Evolutionary conservation across 2,113 vertebrate genomes (phyloP).

Genomic region (Phyllopteryx taeniolatus): DNA sequence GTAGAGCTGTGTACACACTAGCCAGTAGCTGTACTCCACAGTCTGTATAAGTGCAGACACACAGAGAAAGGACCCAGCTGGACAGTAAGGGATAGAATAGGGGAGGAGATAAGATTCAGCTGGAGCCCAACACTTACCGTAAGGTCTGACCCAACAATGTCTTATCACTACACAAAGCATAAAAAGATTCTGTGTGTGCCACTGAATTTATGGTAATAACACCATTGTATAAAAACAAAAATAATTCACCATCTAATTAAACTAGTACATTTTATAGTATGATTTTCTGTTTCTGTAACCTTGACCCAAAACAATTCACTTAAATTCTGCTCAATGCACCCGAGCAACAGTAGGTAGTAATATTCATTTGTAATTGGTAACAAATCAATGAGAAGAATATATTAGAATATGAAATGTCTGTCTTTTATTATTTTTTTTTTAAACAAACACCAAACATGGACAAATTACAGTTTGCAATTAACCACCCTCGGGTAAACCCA

Average conservation of each 20-base stretch:
- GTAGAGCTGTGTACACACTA: not conserved
- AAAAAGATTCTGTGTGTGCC: not conserved
- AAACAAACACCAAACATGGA: too few species aligned
- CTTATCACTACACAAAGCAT: slow-evolving; percentile 30
- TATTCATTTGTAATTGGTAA: too few species aligned
- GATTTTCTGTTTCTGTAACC: not conserved
- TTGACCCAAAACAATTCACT: not conserved
- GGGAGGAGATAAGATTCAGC: slow-evolving; percentile 60
- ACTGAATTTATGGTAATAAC: slow-evolving; percentile 1
- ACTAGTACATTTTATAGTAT: not conserved
- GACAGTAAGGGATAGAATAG: slow-evolving; percentile 34
- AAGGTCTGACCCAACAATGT: slow-evolving; percentile 14
- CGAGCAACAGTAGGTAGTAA: too few species aligned
- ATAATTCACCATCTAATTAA: not conserved
- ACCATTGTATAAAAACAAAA: too few species aligned
- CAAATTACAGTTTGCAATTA: too few species aligned
- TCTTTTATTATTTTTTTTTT: too few species aligned
- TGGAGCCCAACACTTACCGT: slow-evolving; percentile 26
- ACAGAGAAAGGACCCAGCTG: slow-evolving; percentile 55
- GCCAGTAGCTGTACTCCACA: not conserved
- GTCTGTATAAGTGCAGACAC: slow-evolving; percentile 9
- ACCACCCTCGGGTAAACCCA: too few species aligned
- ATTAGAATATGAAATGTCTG: too few species aligned
- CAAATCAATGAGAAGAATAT: too few species aligned
- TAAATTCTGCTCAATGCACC: not conserved